Conservation (phyloP, 1,140 invertebrate species). For the Lordiphosa collinella region DNA sequence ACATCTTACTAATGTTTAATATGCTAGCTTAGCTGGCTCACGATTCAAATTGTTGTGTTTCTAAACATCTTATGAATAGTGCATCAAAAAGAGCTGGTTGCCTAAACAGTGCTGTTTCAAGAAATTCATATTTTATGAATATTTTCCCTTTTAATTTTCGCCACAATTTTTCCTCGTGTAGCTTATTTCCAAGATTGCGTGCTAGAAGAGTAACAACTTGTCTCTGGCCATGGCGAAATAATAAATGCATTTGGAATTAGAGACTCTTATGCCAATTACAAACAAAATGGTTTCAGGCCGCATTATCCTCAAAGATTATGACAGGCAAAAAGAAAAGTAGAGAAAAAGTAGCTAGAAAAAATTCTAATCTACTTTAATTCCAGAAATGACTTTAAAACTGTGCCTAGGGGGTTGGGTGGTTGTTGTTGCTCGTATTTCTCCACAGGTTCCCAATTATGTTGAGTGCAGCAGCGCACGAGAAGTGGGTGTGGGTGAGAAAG, state of each 20-base stretch:
- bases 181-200: not conserved
- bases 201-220: slow-evolving; percentile 10
- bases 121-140: no score
- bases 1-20: no score
- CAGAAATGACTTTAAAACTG: slow-evolving; percentile 25
- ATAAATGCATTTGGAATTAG: slow-evolving; percentile 75
- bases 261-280: slow-evolving; percentile 77
- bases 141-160: no score
- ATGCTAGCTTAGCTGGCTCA: no score
- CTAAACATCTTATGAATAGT: no score
- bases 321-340: slow-evolving; percentile 30
- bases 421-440: slow-evolving; percentile 20
- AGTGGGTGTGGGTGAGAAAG: no score
- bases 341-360: slow-evolving; percentile 3
- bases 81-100: no score
- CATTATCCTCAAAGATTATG: slow-evolving; percentile 76
- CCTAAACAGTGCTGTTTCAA: no score
- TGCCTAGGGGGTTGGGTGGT: slow-evolving; percentile 9
- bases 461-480: slow-evolving; percentile 54
- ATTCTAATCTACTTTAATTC: slow-evolving; percentile 6
- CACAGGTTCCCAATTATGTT: slow-evolving; percentile 57
- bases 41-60: no score
- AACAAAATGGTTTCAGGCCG: slow-evolving; percentile 74
- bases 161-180: no score
- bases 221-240: slow-evolving; percentile 71